These are phyloP conservation scores for Lasius platythorax DNA, from an alignment of 2,888 invertebrate species.

Conservation along the genomic window DNA sequence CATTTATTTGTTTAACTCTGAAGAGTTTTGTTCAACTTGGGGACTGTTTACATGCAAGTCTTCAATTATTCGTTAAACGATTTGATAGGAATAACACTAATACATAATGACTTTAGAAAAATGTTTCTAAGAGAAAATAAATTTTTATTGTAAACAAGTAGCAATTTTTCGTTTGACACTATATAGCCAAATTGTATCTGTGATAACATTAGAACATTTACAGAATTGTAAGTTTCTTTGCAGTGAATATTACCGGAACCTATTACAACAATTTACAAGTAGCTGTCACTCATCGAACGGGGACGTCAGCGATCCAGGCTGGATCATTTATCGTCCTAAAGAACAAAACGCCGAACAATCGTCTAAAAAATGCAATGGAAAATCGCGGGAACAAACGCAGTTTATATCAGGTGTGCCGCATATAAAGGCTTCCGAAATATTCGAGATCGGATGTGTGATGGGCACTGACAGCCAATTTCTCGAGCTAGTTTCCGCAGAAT, in stretches of 20 bases:
- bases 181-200: neutral
- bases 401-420: constrained; percentile 75
- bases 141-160: neutral
- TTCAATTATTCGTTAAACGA: neutral
- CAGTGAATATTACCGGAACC: constrained; percentile 81
- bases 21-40: neutral
- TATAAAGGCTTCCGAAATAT: constrained; percentile 76
- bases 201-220: neutral
- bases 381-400: constrained; percentile 3
- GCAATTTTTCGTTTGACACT: neutral
- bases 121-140: neutral
- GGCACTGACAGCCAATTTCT: constrained; percentile 81
- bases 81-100: neutral
- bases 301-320: constrained; percentile 22
- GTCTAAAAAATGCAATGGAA: constrained; percentile 67
- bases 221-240: constrained; percentile 42
- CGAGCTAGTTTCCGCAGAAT: constrained; percentile 80
- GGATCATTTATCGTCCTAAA: constrained; percentile 64
- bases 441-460: constrained; percentile 80
- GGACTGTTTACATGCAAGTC: neutral
- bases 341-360: constrained; percentile 70
- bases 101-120: neutral
- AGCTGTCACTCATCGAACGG: constrained; percentile 73
- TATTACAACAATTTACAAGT: constrained; percentile 80
- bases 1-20: neutral